Base-by-base conservation (phyloP, 2,113 vertebrate species). In the Gnathonemus echidnorhynchus region DNA sequence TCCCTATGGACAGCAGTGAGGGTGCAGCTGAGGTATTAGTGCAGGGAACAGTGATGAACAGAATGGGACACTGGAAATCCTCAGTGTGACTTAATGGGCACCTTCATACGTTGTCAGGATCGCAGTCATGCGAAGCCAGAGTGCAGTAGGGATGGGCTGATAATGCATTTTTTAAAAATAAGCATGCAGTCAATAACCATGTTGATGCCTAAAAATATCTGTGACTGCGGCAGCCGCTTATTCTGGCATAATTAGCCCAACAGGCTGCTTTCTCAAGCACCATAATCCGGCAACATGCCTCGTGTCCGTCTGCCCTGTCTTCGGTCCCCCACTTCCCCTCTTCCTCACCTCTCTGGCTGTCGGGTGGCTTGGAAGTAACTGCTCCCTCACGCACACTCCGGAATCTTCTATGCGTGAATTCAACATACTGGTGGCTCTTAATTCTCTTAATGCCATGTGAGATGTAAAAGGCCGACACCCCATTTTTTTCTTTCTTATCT, bases 211-310 rank as follows among this genome's bases (percentile, higher is more conserved):
- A 77, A 77, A 77, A 39, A 39, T 77, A 77, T 15, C 70, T 2
- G 2, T n/a, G 46, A 49, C 46, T 13, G 46, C n/a, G n/a, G 21
- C 11, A 86, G 42, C 19, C 19, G 5, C 48, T 49, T 50, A 50
- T 88, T 89, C 88, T 90, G 58, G 90, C 88, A 86, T 77, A 90
- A 85, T 80, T 42, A 85, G 87, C 74, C 42, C 74, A n/a, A 86
- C 84, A 86, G 52, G 48, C 70, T 83, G 62, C 39, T 90, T 90
- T 66, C 56, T 46, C 53, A 52, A 77, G n/a, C 56, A 86, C 86
- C 42, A 66, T 27, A 86, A 84, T 8, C 83, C 86, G n/a, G 3
- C 27, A 70, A 7, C 27, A 35, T 90, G 70, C 88, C 80, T 89
- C 56, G 31, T 42, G 39, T 45, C 90, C 42, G 66, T 90, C 83